Percentiles rank a stretch among this genome's conserved stretches.
These are phyloP conservation scores for Cheumatopsyche charites DNA, from an alignment of 1,140 invertebrate species.

Conservation along the genomic window DNA sequence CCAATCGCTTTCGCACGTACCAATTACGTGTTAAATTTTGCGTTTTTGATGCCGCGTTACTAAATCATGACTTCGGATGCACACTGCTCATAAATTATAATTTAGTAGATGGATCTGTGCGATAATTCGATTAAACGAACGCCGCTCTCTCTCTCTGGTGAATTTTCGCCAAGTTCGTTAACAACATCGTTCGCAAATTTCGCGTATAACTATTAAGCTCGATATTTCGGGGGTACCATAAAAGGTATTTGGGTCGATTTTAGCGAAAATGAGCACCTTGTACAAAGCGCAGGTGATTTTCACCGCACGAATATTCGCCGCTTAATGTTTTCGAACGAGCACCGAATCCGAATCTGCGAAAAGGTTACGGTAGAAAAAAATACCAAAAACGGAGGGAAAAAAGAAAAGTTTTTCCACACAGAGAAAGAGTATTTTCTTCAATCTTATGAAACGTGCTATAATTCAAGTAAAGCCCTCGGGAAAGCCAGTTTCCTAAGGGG, in stretches of 20 bases:
- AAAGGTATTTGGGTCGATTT: too few species aligned
- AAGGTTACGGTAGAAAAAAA: too few species aligned
- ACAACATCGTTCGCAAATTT: too few species aligned
- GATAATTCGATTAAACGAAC: constrained; percentile 13
- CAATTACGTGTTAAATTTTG: constrained; percentile 8
- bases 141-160: too few species aligned
- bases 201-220: too few species aligned
- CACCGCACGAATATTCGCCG: constrained; percentile 2
- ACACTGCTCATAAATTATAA: constrained; percentile 11
- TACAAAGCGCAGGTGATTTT: constrained; percentile 6
- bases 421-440: constrained; percentile 41
- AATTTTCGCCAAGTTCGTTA: too few species aligned
- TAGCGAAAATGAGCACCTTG: constrained; percentile 11
- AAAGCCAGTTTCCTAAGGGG: constrained; percentile 45
- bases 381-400: neutral
- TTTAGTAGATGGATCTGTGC: constrained; percentile 4
- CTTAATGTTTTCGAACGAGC: constrained; percentile 3
- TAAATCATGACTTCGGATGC: constrained; percentile 12
- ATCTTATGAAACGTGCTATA: constrained; percentile 46
- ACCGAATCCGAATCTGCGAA: constrained; percentile 13
- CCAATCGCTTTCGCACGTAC: neutral
- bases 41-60: neutral
- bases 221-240: too few species aligned
- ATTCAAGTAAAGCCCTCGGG: constrained; percentile 45
- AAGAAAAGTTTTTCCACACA: constrained; percentile 33